phyloP scores from a whole-genome alignment of 2,113 vertebrate species.

The Promerops cafer region DNA sequence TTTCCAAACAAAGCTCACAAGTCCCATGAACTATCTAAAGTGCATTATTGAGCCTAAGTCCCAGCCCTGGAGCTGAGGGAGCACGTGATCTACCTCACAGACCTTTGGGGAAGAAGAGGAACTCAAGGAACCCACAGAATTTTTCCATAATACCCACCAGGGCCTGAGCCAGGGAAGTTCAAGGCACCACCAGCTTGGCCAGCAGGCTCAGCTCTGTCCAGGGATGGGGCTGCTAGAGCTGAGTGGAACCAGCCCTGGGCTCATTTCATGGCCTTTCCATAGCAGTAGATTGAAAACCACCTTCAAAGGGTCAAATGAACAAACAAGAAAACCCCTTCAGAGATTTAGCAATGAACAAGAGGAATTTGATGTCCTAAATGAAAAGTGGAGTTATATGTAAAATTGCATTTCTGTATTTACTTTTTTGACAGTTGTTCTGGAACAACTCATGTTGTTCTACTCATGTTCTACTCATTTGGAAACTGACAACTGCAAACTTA shows the following conservation, averaged over 20 bases:
- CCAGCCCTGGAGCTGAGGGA: not conserved
- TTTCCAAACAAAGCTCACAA: not conserved
- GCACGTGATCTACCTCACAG: not conserved
- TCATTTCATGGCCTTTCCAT: not conserved
- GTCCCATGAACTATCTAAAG: not conserved
- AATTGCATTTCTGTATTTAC: not conserved
- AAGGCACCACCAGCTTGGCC: not conserved
- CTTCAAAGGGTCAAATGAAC: not conserved
- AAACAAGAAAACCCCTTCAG: not conserved
- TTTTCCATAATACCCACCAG: not conserved
- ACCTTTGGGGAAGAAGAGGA: not conserved
- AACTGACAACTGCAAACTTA: not conserved
- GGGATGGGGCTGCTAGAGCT: fast-evolving
- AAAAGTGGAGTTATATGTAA: not conserved
- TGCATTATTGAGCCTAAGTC: not conserved
- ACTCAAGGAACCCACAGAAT: not conserved
- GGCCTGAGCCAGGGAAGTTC: not conserved
- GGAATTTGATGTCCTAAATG: not conserved
- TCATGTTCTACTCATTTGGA: not conserved
- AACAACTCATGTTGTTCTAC: no score
- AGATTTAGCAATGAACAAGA: not conserved
- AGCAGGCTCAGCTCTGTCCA: not conserved
- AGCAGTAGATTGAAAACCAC: not conserved
- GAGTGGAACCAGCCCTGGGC: not conserved
- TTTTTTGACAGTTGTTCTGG: not conserved